Conservation (phyloP, 2,113 vertebrate genomes). For the Chinchilla lanigera region DNA sequence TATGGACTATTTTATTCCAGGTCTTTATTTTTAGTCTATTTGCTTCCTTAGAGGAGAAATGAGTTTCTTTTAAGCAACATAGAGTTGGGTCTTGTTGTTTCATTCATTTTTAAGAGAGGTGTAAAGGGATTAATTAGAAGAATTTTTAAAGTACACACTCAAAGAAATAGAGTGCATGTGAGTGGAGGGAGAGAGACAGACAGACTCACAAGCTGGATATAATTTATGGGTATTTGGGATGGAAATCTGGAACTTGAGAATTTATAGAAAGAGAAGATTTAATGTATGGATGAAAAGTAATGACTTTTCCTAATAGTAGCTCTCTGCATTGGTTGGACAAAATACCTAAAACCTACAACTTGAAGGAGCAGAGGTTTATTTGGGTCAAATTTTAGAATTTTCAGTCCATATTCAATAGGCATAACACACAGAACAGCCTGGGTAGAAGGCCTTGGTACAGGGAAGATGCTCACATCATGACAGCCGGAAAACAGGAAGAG, state of each 20-base stretch:
- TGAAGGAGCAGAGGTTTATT: neutral
- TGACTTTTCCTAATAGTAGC: neutral
- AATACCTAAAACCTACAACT: neutral
- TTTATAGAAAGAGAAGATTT: neutral
- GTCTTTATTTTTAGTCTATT: too few species aligned
- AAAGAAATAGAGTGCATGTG: neutral
- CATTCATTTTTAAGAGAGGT: neutral
- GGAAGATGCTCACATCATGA: neutral
- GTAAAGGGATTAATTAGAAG: neutral
- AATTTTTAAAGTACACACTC: neutral
- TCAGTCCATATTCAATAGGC: neutral
- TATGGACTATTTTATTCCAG: too few species aligned
- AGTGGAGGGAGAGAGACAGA: neutral
- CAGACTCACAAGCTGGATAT: neutral
- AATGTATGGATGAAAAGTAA: neutral
- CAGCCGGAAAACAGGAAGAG: neutral
- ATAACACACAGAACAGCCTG: neutral
- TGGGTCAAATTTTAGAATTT: neutral
- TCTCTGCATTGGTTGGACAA: neutral
- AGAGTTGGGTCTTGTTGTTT: neutral
- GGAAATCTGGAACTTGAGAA: neutral
- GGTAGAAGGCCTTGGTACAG: neutral
- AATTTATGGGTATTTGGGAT: neutral
- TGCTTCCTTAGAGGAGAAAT: too few species aligned
- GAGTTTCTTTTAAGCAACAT: neutral